Base-by-base conservation (phyloP, 1,140 invertebrate genomes). In the Drosophila dunni region DNA sequence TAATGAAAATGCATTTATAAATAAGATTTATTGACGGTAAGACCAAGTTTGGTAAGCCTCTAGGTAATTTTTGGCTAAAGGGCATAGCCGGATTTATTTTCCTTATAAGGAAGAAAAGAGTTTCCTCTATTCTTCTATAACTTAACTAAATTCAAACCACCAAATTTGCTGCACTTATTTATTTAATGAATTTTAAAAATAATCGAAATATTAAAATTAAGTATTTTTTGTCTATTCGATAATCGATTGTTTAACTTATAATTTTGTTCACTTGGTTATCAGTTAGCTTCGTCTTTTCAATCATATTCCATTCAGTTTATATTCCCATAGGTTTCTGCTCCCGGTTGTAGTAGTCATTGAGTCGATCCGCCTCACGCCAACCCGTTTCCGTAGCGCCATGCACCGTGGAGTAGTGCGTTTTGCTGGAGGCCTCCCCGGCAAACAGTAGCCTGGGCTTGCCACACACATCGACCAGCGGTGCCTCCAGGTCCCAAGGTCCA, bases 321-420 rank as follows among this genome's bases (percentile, higher is more conserved):
- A 53, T 50, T 7, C 10, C 1, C 17, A 11, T 9, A 33, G 38
- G 11, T 24, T 10, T 13, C n/a, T 0, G 42, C 2, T 51, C 36
- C 6, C 66, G 24, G 2, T 58, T 62, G 57, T 91, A 91, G 45
- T 66, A 90, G 1, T 33, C 62, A 24, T 79, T 77, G 7, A 92
- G 60, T 5, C 91, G 80, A 34, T 96, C 93, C 9, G 96, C 96
- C 92, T 97, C 97, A 61, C 96, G 93, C 92, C 95, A 95, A 0
- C 97, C 97, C 20, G 94, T 94, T 91, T 96, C 95, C 1, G 97
- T 93, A 1, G 97, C 97, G 11, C 97, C 97, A 91, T 98, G 97
- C 3, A 96, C 96, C 0, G 96, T 96, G 8, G 95, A 95, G 88
- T 95, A 96, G 86, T 94, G 94, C 75, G 94, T 93, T 38, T 94